Percentiles rank a stretch among this genome's conserved stretches.
Conservation (phyloP, 2,797 vertebrate species). For the Clarias fuscus region DNA sequence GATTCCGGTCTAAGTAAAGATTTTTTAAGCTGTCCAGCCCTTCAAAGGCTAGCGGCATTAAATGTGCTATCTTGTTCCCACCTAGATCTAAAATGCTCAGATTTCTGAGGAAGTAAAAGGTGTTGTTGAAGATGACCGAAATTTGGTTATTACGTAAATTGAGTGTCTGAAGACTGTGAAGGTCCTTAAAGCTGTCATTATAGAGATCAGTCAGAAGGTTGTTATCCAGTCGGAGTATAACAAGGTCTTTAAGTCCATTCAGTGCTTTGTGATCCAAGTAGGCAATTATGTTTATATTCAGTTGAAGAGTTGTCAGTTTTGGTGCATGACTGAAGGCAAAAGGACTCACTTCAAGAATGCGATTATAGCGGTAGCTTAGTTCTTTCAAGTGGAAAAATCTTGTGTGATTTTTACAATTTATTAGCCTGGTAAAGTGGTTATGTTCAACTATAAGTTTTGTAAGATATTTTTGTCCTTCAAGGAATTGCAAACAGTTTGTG, state of each 20-base stretch:
- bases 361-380: slow-evolving; percentile 74
- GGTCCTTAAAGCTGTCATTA: slow-evolving; percentile 68
- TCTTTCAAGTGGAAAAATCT: slow-evolving; percentile 51
- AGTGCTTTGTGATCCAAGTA: slow-evolving; percentile 69
- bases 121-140: slow-evolving; percentile 73
- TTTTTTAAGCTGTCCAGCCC: slow-evolving; percentile 73
- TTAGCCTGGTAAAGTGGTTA: slow-evolving; percentile 61
- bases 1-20: slow-evolving; percentile 82
- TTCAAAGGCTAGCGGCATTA: slow-evolving; percentile 67
- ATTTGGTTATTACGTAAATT: slow-evolving; percentile 83
- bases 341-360: slow-evolving; percentile 62
- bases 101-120: slow-evolving; percentile 67
- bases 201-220: slow-evolving; percentile 82
- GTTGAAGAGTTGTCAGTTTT: slow-evolving; percentile 65
- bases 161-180: slow-evolving; percentile 71
- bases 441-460: slow-evolving; percentile 64
- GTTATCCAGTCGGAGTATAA: slow-evolving; percentile 78
- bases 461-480: slow-evolving; percentile 57
- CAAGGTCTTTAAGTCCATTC: slow-evolving; percentile 65
- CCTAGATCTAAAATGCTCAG: slow-evolving; percentile 80
- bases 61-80: slow-evolving; percentile 76
- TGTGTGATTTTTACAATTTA: slow-evolving; percentile 24
- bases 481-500: slow-evolving; percentile 64
- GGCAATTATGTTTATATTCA: slow-evolving; percentile 82
- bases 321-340: slow-evolving; percentile 69